A percentile compares a stretch with the other conserved stretches of the same genome.
Evolutionary conservation across 2,888 invertebrate genomes (phyloP).

Genomic region (Hydrotaea diabolus): DNA sequence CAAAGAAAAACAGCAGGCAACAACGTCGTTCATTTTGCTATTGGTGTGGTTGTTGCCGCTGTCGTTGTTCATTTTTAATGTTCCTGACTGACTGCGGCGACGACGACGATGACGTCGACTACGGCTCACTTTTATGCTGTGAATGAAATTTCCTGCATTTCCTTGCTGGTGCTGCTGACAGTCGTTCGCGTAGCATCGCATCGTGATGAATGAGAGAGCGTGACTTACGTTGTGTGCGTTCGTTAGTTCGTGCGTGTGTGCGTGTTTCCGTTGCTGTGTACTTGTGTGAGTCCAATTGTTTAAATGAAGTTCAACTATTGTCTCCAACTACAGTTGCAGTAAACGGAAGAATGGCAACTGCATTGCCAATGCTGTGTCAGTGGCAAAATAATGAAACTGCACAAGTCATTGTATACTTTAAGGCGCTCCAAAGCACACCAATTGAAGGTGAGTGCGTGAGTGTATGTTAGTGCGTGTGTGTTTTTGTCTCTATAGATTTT

Average conservation of each 20-base stretch:
- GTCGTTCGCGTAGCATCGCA: neutral
- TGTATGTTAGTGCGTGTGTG: neutral
- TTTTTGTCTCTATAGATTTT: neutral
- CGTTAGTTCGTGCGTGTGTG: neutral
- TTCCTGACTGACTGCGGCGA: neutral
- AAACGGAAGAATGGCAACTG: neutral
- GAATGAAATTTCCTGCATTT: slow-evolving; percentile 47
- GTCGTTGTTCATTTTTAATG: neutral
- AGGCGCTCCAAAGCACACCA: slow-evolving; percentile 29
- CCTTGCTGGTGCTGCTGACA: neutral
- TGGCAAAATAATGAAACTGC: neutral
- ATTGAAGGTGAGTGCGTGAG: neutral
- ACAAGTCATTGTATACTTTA: slow-evolving; percentile 48
- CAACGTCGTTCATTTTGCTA: neutral
- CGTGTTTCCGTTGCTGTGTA: neutral
- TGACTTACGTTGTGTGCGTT: neutral
- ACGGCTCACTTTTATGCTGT: slow-evolving; percentile 37
- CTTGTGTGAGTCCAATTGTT: slow-evolving; percentile 38
- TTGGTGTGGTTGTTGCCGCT: neutral
- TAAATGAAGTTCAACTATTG: slow-evolving; percentile 44
- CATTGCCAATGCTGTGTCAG: neutral
- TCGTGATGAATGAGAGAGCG: neutral
- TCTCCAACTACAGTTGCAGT: neutral
- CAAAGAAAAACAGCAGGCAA: slow-evolving; percentile 61
- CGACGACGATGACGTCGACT: slow-evolving; percentile 2